phyloP scores from a whole-genome alignment of 2,888 invertebrate genomes.

The Drosophila suboccidentalis region DNA sequence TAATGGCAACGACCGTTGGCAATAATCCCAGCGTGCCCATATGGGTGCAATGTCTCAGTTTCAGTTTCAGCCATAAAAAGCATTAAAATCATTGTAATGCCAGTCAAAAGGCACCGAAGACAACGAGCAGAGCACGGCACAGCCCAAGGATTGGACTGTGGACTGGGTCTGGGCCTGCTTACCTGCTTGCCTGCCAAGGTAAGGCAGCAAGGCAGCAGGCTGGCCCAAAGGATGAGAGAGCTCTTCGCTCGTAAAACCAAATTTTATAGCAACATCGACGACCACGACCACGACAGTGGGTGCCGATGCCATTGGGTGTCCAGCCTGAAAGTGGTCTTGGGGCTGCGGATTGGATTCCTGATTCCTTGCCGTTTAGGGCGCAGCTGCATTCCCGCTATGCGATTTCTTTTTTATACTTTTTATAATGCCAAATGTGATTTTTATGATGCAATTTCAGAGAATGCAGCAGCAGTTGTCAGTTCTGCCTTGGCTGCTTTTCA shows the following conservation, averaged over 20 bases:
- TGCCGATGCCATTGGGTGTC: conserved; percentile 17
- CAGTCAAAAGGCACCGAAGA: conserved; percentile 63
- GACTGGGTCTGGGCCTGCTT: conserved; percentile 41
- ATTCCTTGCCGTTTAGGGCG: conserved; percentile 35
- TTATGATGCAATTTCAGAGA: conserved; percentile 76
- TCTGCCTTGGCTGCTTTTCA: conserved; percentile 64
- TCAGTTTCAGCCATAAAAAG: conserved; percentile 57
- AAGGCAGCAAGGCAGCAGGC: conserved; percentile 17
- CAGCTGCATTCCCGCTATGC: conserved; percentile 47
- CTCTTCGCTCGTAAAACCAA: conserved; percentile 71
- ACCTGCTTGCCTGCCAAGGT: conserved; percentile 48
- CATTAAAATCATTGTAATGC: conserved; percentile 82
- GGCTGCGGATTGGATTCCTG: conserved; percentile 30
- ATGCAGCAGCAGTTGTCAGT: conserved; percentile 54
- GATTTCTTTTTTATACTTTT: conserved; percentile 43
- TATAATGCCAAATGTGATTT: conserved; percentile 78
- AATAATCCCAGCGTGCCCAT: conserved; percentile 67
- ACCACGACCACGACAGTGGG: conserved; percentile 33
- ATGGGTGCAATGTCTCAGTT: conserved; percentile 69
- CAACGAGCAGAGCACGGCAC: conserved; percentile 16
- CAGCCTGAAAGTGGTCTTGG: conserved; percentile 15
- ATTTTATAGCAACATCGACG: conserved; percentile 66
- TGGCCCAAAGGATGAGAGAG: conserved; percentile 46
- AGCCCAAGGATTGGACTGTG: background rate
- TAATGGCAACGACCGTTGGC: conserved; percentile 51